Base-by-base conservation (phyloP, 2,113 vertebrate species). In the Sander lucioperca region DNA sequence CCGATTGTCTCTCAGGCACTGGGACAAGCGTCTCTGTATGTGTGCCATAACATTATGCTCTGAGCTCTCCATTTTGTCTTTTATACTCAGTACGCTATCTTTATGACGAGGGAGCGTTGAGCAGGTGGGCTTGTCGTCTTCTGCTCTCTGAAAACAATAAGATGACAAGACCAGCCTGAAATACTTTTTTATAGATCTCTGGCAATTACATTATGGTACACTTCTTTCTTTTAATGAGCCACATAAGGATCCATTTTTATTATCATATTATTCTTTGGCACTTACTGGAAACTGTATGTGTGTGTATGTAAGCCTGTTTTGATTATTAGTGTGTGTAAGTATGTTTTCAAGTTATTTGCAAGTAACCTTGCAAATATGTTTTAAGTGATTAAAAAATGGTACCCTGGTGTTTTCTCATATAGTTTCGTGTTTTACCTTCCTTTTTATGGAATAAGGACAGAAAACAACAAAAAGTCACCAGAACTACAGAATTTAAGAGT, bases 41-140 rank as follows among this genome's bases (percentile, higher is more conserved):
- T 97, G 96, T 0, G 93, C 85, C 39, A 94, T 90, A 33, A 97
- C 96, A 80, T 97, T 97, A 79, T 96, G 95, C 80, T 98, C 97
- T 0, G 97, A 97, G 86, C 96, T 96, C 78, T 96, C 84, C 71
- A 95, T 95, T 76, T 95, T 95, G 73, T 97, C 97, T 1, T 95
- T 97, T 64, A 95, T 94, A 43, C 94, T 96, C 59, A 95, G 91
- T 0, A 95, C 93, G 18, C 95, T 95, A 79, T 97, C 96, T 83
- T 96, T 97, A 89, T 96, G 96, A 0, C 96, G 97, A 82, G 95
- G 95, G 82, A 97, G 97, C 25, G 96, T 96, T 72, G 97, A 99
- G 21, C 97, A 98, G 27, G 97, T 97, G 36, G 97, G 97, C 3
- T 95, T 96, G 78, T 97, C 97, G 50, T 98, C 97, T 66, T 97